phyloP scores from a whole-genome alignment of 1,140 invertebrate genomes.

The Anastrepha ludens region DNA sequence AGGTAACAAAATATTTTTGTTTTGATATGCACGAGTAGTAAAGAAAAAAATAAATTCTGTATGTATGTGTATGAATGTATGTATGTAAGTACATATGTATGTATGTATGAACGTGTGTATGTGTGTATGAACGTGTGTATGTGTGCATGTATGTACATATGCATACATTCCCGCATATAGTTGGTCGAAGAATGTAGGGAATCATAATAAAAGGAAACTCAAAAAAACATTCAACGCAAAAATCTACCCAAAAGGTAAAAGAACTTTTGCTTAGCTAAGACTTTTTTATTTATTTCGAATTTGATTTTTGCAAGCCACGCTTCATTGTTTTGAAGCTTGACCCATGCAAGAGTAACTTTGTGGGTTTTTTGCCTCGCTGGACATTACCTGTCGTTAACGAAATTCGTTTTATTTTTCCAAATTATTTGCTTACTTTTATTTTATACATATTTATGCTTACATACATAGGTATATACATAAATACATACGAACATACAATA shows the following conservation, averaged over 20 bases:
- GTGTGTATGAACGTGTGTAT: not conserved
- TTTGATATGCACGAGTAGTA: constrained; percentile 37
- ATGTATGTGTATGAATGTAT: too few species aligned
- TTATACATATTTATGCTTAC: not conserved
- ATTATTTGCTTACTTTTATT: constrained; percentile 12
- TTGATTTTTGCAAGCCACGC: constrained; percentile 14
- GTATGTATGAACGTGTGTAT: not conserved
- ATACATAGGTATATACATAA: too few species aligned
- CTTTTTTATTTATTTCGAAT: constrained; percentile 42
- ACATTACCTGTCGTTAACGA: not conserved
- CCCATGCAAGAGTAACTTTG: not conserved
- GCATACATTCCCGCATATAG: not conserved
- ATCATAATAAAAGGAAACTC: not conserved
- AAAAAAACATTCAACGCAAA: constrained; percentile 3
- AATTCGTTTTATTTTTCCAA: not conserved
- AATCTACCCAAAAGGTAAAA: constrained; percentile 16
- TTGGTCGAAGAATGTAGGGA: not conserved
- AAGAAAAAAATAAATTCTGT: too few species aligned
- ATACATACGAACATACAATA: not conserved
- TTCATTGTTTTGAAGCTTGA: not conserved
- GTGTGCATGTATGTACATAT: not conserved
- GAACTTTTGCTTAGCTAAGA: not conserved
- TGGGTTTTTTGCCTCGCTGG: not conserved
- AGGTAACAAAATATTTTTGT: constrained; percentile 50
- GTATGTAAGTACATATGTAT: not conserved